Conservation (phyloP, 2,113 vertebrate genomes). For the Neoarius graeffei region DNA sequence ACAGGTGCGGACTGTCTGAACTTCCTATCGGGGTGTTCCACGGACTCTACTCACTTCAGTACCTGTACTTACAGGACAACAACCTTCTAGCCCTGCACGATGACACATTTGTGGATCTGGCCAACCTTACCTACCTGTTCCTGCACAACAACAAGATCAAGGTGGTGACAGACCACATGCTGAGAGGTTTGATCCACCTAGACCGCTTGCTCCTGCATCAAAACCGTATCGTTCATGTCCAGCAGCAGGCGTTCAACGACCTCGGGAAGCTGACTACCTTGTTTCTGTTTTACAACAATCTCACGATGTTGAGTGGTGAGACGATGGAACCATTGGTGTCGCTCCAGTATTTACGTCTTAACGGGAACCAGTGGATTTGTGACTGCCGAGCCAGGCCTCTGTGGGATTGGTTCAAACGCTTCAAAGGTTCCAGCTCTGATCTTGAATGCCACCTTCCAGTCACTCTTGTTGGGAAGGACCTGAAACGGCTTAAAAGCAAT, state of each 20-base stretch:
- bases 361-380: conserved; percentile 96
- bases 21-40: conserved; percentile 87
- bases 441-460: conserved; percentile 86
- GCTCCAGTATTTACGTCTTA: conserved; percentile 93
- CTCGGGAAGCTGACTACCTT: conserved; percentile 91
- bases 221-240: conserved; percentile 85
- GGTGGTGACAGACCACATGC: conserved; percentile 88
- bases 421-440: conserved; percentile 94
- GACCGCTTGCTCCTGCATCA: conserved; percentile 93
- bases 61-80: conserved; percentile 97
- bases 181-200: conserved; percentile 86
- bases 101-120: conserved; percentile 91
- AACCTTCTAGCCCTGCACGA: conserved; percentile 84
- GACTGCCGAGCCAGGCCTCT: conserved; percentile 91
- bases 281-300: conserved; percentile 95
- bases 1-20: conserved; percentile 91
- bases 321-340: conserved; percentile 84
- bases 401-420: conserved; percentile 96
- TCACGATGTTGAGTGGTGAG: conserved; percentile 85
- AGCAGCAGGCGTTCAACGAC: conserved; percentile 84
- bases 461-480: conserved; percentile 81
- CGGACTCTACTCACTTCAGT: conserved; percentile 90
- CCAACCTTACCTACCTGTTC: conserved; percentile 96
- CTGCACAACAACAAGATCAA: conserved; percentile 95
- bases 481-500: conserved; percentile 80